Base-by-base conservation (phyloP, 2,113 vertebrate genomes). In the Brachypodius melanocephalos region DNA sequence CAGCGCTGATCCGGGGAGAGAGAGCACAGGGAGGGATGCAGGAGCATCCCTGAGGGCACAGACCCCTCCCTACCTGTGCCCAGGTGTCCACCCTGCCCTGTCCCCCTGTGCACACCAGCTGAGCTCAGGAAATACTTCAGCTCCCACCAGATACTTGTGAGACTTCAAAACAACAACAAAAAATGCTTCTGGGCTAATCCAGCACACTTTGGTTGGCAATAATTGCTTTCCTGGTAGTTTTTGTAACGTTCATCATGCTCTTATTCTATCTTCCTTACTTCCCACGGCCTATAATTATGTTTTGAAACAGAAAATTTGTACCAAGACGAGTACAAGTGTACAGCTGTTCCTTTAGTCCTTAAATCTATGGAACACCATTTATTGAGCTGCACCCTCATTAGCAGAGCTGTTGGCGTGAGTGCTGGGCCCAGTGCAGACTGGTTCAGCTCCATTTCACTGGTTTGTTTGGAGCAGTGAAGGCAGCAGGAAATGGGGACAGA, bases 231-330 rank as follows among this genome's bases (percentile, higher is more conserved):
- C 36, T 88, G 59, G 8, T 67, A 16, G 45, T 80, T 90, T 82
- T 46, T 68, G 48, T 85, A 29, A 22, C 3, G 9, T 24, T 80
- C 49, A 69, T 84, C 52, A 76, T 29, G 67, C 36, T 92, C 26
- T 73, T 40, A 42, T 65, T 83, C 49, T 38, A 0, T 68, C 29
- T 85, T 66, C 58, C 63, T 80, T 62, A 15, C 42, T 88, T 38
- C 46, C 28, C 24, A n/a, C 49, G 40, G 82, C 29, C 83, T 91
- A 1, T 79, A 93, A 69, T 83, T 78, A 58, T 52, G 73, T 79
- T 95, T 90, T 66, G 85, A 93, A 93, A 85, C 82, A 90, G 89
- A 67, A 90, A 66, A 85, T 45, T 54, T 54, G 43, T 81, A 71
- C 76, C 29, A 54, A 93, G 83, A 45, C 1, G 14, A 82, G 74